These are phyloP conservation scores for Drosophila anomelani DNA, from an alignment of 2,888 invertebrate species.

Conservation along the genomic window DNA sequence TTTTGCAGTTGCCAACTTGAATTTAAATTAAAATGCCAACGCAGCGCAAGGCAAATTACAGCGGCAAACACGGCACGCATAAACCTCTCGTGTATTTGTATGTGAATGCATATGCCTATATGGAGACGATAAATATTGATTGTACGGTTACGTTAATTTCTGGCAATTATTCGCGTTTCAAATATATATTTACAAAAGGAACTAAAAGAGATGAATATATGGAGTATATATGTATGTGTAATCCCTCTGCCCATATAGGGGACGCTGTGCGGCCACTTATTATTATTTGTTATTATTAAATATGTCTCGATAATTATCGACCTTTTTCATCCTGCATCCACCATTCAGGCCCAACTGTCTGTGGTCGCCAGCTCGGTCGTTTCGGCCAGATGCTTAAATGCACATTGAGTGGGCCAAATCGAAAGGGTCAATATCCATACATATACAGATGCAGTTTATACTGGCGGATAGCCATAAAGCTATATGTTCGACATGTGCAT, in stretches of 20 bases:
- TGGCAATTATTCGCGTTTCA: conserved; percentile 69
- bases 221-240: conserved; percentile 1
- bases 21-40: conserved; percentile 76
- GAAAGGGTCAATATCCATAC: conserved; percentile 39
- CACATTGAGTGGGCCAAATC: conserved; percentile 45
- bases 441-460: conserved; percentile 16
- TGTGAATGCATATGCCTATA: conserved; percentile 26
- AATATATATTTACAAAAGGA: conserved; percentile 27
- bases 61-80: conserved; percentile 52
- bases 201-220: conserved; percentile 17
- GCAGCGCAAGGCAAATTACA: conserved; percentile 60
- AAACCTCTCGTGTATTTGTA: conserved; percentile 36
- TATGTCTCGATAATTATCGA: conserved; percentile 66
- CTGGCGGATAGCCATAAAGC: conserved; percentile 29
- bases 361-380: conserved; percentile 29
- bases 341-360: conserved; percentile 16
- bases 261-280: conserved; percentile 37
- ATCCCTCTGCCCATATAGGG: background rate
- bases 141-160: conserved; percentile 74
- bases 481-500: conserved; percentile 14
- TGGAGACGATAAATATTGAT: conserved; percentile 73
- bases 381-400: conserved; percentile 45
- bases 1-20: conserved; percentile 65
- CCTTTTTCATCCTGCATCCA: conserved; percentile 25
- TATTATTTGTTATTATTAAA: conserved; percentile 64